A percentile compares a stretch with the other conserved stretches of the same genome.
Conservation (phyloP, 1,140 invertebrate species). For the Trichonephila inaurata region DNA sequence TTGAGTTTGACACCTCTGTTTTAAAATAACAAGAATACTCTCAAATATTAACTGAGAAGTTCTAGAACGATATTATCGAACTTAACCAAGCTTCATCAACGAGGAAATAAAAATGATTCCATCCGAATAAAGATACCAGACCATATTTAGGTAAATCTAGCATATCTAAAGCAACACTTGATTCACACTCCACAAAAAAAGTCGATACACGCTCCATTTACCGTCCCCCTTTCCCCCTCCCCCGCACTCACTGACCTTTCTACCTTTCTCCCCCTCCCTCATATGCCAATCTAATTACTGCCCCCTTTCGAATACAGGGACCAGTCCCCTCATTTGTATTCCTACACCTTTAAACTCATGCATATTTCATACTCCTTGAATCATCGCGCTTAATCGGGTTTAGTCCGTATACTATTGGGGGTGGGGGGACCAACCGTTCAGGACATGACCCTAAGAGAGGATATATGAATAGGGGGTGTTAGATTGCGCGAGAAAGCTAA, state of each 20-base stretch:
- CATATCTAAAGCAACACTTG: neutral
- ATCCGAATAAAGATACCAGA: neutral
- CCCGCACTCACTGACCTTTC: slow-evolving; percentile 17
- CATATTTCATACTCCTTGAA: slow-evolving; percentile 60
- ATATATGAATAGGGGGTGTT: neutral
- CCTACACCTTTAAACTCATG: slow-evolving; percentile 62
- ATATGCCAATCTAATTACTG: slow-evolving; percentile 11
- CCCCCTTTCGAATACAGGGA: neutral
- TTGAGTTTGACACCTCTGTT: too few relatives aligned
- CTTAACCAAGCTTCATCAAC: too few relatives aligned
- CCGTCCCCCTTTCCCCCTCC: neutral
- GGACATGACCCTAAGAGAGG: neutral
- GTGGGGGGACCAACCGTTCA: neutral
- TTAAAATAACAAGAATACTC: too few relatives aligned
- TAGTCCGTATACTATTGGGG: neutral
- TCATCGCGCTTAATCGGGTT: slow-evolving; percentile 56
- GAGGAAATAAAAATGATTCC: too few relatives aligned
- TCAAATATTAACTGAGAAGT: too few relatives aligned
- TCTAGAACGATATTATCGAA: too few relatives aligned
- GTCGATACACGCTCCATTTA: slow-evolving; percentile 38
- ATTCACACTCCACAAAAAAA: neutral
- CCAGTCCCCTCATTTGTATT: slow-evolving; percentile 44
- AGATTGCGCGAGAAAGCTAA: slow-evolving; percentile 17
- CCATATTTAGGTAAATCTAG: neutral
- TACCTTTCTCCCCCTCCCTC: neutral